Conservation (phyloP, 1,140 invertebrate species). For the Drosophila ananassae region DNA sequence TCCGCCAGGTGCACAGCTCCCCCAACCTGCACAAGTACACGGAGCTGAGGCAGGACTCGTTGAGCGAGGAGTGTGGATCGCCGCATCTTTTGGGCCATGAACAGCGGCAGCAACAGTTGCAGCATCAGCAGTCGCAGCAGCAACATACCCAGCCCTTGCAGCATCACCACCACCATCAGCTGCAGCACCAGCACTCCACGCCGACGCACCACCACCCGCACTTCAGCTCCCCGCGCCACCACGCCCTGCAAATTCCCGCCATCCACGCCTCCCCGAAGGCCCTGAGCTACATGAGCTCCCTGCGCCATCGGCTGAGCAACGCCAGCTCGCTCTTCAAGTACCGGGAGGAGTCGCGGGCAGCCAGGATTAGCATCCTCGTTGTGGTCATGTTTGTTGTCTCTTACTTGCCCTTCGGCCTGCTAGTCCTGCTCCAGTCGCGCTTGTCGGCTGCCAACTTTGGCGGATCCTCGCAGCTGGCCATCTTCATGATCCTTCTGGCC, state of each 20-base stretch:
- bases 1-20: constrained; percentile 81
- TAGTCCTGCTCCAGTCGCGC: constrained; percentile 84
- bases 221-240: constrained; percentile 42
- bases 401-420: constrained; percentile 88
- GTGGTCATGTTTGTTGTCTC: constrained; percentile 89
- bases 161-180: constrained; percentile 52
- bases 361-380: constrained; percentile 90
- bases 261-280: constrained; percentile 81
- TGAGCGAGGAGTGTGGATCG: constrained; percentile 51
- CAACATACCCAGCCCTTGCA: constrained; percentile 20
- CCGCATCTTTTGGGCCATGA: constrained; percentile 70
- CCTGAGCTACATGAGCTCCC: constrained; percentile 87
- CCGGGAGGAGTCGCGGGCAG: constrained; percentile 92
- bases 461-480: constrained; percentile 84
- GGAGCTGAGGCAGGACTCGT: constrained; percentile 53
- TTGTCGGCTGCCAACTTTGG: constrained; percentile 62
- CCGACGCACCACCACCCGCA: constrained; percentile 47
- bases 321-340: constrained; percentile 93
- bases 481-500: constrained; percentile 88
- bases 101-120: constrained; percentile 51
- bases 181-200: constrained; percentile 41
- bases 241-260: constrained; percentile 78
- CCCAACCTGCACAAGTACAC: constrained; percentile 81
- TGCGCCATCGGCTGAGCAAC: constrained; percentile 91
- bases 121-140: constrained; percentile 44